These are phyloP conservation scores for Phlogophora meticulosa DNA, from an alignment of 2,888 invertebrate genomes.

Conservation along the genomic window DNA sequence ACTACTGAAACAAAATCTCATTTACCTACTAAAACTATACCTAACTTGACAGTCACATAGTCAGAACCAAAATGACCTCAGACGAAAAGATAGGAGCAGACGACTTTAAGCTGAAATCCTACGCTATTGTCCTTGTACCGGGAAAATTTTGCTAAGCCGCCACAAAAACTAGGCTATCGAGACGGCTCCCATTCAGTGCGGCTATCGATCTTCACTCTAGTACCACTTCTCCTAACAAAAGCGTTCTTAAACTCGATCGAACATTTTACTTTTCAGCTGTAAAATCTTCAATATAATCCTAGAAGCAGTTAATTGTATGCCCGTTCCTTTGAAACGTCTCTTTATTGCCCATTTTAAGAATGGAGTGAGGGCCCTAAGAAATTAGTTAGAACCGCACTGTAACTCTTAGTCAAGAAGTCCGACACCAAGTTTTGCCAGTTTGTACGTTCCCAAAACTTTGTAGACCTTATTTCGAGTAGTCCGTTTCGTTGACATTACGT, in stretches of 20 bases:
- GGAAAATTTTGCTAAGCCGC: slow-evolving; percentile 52
- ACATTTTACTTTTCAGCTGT: slow-evolving; percentile 34
- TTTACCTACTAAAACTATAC: slow-evolving; percentile 2
- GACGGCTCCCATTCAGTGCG: slow-evolving; percentile 58
- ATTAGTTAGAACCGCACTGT: slow-evolving; percentile 26
- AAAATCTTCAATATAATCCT: slow-evolving; percentile 33
- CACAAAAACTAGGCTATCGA: slow-evolving; percentile 66
- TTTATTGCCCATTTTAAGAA: slow-evolving; percentile 29
- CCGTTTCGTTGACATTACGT: slow-evolving; percentile 29
- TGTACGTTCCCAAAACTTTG: slow-evolving; percentile 31
- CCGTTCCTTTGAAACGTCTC: slow-evolving; percentile 24
- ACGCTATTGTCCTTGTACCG: slow-evolving; percentile 37
- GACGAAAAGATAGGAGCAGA: slow-evolving; percentile 29
- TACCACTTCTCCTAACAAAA: slow-evolving; percentile 65
- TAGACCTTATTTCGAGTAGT: slow-evolving; percentile 8
- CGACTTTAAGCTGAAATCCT: slow-evolving; percentile 43
- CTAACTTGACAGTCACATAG: neutral
- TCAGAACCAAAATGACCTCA: slow-evolving; percentile 18
- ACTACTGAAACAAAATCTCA: slow-evolving; percentile 31
- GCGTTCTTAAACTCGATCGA: slow-evolving; percentile 46
- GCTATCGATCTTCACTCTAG: slow-evolving; percentile 71
- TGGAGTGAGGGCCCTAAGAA: slow-evolving; percentile 9
- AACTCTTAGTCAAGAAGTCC: slow-evolving; percentile 26
- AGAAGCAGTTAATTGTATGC: slow-evolving; percentile 23
- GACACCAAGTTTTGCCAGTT: slow-evolving; percentile 15